A percentile compares a stretch with the other conserved stretches of the same genome.
These are phyloP conservation scores for Hyperoplus lanceolatus DNA, from an alignment of 2,797 vertebrate species.

Conservation along the genomic window DNA sequence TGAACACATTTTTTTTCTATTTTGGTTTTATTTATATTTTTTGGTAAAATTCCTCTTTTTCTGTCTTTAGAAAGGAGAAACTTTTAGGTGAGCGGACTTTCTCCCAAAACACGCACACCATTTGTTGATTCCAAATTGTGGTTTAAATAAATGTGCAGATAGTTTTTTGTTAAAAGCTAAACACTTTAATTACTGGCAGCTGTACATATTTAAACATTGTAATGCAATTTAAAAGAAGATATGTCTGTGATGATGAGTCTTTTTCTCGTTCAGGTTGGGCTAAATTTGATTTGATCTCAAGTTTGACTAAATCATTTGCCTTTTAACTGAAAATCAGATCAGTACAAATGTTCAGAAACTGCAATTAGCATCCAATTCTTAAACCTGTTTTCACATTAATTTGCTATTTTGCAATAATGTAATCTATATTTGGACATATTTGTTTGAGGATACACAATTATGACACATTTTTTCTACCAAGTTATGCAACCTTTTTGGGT, in stretches of 20 bases:
- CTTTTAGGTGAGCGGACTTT: conserved; percentile 3
- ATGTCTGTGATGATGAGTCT: background rate
- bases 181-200: background rate
- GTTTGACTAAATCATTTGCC: background rate
- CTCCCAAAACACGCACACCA: background rate
- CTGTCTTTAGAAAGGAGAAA: background rate
- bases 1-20: too few species aligned
- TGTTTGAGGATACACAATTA: background rate
- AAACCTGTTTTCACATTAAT: background rate
- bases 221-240: background rate
- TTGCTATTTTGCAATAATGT: background rate
- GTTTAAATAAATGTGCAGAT: background rate
- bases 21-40: background rate
- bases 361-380: background rate
- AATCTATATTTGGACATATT: background rate
- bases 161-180: background rate
- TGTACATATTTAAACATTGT: background rate
- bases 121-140: background rate
- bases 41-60: background rate
- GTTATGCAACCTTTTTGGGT: too few species aligned
- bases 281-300: background rate
- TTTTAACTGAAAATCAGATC: background rate
- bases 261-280: background rate
- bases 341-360: background rate
- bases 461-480: too few species aligned